Base-by-base conservation (phyloP, 2,797 vertebrate species). In the Gadopsis bispinosus region DNA sequence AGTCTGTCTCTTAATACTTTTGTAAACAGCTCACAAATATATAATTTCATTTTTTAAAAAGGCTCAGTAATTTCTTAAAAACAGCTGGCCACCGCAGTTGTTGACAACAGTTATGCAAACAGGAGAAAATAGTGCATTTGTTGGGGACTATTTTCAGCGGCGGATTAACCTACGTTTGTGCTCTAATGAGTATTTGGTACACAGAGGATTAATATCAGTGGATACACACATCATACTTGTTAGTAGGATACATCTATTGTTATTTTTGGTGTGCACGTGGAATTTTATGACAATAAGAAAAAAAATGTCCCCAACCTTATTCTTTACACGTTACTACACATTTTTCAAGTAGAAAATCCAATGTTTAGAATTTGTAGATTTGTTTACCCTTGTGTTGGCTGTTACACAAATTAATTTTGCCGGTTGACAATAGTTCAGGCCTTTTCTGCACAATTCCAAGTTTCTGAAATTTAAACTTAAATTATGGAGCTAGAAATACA, bases 361-460 rank as follows among this genome's bases (percentile, higher is more conserved):
- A 0, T 39, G 37, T 35, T 12, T 10, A 26, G 26, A 26, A 26
- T 26, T 26, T 26, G 26, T 58, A 11, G 0, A 3, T 41, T 41
- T 41, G 12, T 41, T 9, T 0, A 39, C 19, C 35, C 48, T 3
- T 33, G 9, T 39, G 37, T 39, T 39, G 37, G 9, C 10, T 11
- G 37, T 39, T 39, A 39, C 37, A 22, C 13, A 22, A 58, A 47
- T 6, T 48, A 0, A 33, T 53, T 33, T 39, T 14, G 43, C 39
- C 4, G 0, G 35, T 2, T 55, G 1, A 47, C n/a, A 26, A 39
- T 0, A 0, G 5, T 10, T 35, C 0, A 41, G 8, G 33, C 13
- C 4, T 60, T 11, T 19, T 31, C 50, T 70, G 64, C 65, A 70
- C 51, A 59, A 12, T 33, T 35, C 1, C 11, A 43, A 22, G 17